Evolutionary conservation across 2,113 vertebrate species (phyloP).

Genomic region (Clinocottus analis): DNA sequence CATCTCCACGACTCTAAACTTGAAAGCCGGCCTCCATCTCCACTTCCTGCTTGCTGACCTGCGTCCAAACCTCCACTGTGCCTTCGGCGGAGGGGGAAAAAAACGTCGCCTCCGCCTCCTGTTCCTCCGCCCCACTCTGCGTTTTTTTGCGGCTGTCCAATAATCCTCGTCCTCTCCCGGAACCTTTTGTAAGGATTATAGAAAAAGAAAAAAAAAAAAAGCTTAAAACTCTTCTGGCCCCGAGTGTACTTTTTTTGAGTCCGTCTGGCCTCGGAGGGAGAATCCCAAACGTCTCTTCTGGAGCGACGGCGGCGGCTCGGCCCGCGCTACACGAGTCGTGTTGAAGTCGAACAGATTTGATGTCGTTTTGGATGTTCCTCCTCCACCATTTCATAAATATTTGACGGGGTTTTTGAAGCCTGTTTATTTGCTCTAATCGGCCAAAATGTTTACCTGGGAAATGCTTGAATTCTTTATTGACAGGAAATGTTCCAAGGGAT

Average conservation of each 20-base stretch:
- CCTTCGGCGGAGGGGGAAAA: constrained; percentile 30
- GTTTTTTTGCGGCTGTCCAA: constrained; percentile 40
- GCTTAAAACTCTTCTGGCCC: constrained; percentile 28
- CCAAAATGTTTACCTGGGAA: constrained; percentile 80
- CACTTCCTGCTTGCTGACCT: constrained; percentile 37
- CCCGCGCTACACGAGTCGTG: constrained; percentile 25
- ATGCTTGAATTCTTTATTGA: constrained; percentile 81
- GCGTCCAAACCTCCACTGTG: constrained; percentile 22
- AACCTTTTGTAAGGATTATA: constrained; percentile 24
- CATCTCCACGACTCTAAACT: constrained; percentile 64
- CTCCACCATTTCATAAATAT: constrained; percentile 26
- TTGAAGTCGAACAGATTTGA: constrained; percentile 50
- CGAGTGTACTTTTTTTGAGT: too few species aligned
- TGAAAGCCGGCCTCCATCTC: constrained; percentile 66
- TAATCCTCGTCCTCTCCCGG: constrained; percentile 37
- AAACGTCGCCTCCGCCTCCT: constrained; percentile 39
- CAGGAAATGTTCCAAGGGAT: constrained; percentile 49
- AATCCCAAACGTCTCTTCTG: constrained; percentile 25
- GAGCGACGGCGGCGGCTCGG: constrained; percentile 20
- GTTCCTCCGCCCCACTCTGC: constrained; percentile 28
- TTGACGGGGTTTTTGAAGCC: constrained; percentile 28
- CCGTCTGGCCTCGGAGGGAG: too few species aligned
- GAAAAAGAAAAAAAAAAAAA: too few species aligned
- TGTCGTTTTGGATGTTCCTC: constrained; percentile 28
- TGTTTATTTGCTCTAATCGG: constrained; percentile 48